Base-by-base conservation (phyloP, 2,113 vertebrate species). In the Manacus vitellinus region DNA sequence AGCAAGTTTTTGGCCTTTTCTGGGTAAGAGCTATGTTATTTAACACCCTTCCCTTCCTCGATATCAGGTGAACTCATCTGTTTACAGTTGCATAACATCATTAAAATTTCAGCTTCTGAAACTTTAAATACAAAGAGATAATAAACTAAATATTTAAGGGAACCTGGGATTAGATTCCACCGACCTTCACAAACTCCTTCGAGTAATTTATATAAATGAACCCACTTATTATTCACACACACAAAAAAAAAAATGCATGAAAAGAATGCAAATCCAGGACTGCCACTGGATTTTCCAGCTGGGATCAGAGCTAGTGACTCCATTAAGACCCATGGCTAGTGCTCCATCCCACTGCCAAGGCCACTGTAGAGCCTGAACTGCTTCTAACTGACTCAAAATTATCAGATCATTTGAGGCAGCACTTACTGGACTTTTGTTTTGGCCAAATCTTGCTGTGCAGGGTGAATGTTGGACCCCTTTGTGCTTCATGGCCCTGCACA, bases 131-230 rank as follows among this genome's bases (percentile, higher is more conserved):
- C 90, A 93, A 94, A 96, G 91, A 91, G 35, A 68, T 47, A 31
- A 86, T 90, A 73, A 92, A 76, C 93, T 96, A 95, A 97, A 97
- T 97, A 97, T 97, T 97, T 95, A 87, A 97, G 88, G 95, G 73
- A 63, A 30, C 24, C 52, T 61, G 41, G n/a, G 75, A 96, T 96
- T 95, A 89, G 94, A 96, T 97, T 92, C 66, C 79, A 77, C 18
- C 89, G 92, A 97, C 41, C 56, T 88, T 95, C 86, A 73, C 73
- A 79, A 88, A 76, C 54, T 82, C 80, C 70, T 95, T 81, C 4
- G 46, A 97, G 43, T 83, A 86, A 92, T 94, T 96, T 85, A 95
- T 85, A 92, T 91, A 91, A 95, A 95, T 77, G 44, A 87, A 62
- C 43, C 54, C 54, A 88, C 51, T 90, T 95, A 91, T 44, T 86